phyloP scores from a whole-genome alignment of 2,888 invertebrate genomes.

The Polydrusus tereticollis region DNA sequence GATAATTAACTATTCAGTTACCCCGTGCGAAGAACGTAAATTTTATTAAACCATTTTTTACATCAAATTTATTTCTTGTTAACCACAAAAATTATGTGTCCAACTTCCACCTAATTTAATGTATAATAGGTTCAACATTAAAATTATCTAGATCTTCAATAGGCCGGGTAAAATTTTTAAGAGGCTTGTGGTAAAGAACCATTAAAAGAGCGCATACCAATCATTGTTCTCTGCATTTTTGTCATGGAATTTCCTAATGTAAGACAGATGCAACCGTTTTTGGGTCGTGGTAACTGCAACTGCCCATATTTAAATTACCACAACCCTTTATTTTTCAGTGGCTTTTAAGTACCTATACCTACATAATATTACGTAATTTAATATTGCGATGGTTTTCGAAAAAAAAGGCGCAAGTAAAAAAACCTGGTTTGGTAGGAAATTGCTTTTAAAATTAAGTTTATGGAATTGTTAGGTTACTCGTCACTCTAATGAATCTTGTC shows the following conservation, averaged over 20 bases:
- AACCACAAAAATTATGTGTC: conserved; percentile 4
- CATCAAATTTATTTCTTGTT: background rate
- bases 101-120: background rate
- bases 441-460: no score
- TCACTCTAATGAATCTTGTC: no score
- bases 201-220: conserved; percentile 12
- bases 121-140: conserved; percentile 2
- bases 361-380: no score
- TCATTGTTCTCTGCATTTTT: conserved; percentile 16
- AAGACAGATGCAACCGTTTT: conserved; percentile 17
- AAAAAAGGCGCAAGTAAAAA: no score
- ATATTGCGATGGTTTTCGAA: no score
- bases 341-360: no score
- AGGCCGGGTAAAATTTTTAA: conserved; percentile 9
- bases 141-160: conserved; percentile 7
- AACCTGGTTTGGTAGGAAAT: no score
- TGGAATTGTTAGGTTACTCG: no score
- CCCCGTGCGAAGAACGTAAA: no score
- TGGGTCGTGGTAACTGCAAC: conserved; percentile 4
- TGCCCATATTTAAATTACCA: conserved; percentile 3
- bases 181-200: conserved; percentile 7
- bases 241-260: conserved; percentile 3
- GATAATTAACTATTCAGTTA: no score
- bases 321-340: background rate
- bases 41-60: conserved; percentile 3